phyloP scores from a whole-genome alignment of 2,113 vertebrate species.

The Oryzias curvinotus region DNA sequence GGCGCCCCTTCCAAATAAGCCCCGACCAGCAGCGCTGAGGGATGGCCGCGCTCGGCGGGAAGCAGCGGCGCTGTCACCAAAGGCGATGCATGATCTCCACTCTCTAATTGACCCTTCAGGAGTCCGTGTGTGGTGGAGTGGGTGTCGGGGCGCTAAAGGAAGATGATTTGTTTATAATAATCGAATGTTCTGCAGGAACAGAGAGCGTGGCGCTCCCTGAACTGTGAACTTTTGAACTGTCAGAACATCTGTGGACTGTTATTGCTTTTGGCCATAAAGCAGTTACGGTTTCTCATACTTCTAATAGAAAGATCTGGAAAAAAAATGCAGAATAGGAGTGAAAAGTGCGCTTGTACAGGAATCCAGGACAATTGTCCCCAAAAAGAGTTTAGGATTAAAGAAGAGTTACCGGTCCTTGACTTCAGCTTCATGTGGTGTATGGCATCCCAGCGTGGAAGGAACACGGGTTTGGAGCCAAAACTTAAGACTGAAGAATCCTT shows the following conservation, averaged over 20 bases:
- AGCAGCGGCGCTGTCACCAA: slow-evolving; percentile 29
- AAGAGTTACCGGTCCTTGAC: too few relatives aligned
- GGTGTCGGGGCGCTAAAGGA: not conserved
- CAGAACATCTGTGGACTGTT: not conserved
- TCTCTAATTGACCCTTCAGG: slow-evolving; percentile 57
- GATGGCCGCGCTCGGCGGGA: slow-evolving; percentile 17
- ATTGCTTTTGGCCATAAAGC: too few relatives aligned
- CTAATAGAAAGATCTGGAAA: not conserved
- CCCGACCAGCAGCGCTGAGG: slow-evolving; percentile 45
- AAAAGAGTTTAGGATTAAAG: not conserved
- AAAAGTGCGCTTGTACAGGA: not conserved
- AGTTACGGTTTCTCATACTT: too few relatives aligned
- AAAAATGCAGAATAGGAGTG: not conserved
- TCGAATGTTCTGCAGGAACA: slow-evolving; percentile 17
- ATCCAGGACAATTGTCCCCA: not conserved
- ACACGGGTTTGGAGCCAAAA: too few relatives aligned
- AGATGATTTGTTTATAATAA: slow-evolving; percentile 19
- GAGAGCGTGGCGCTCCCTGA: not conserved
- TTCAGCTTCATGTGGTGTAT: too few relatives aligned
- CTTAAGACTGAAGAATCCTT: too few relatives aligned
- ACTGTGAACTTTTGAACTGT: slow-evolving; percentile 40
- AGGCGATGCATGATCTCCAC: slow-evolving; percentile 36
- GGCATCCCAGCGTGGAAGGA: too few relatives aligned
- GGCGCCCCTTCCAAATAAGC: slow-evolving; percentile 33
- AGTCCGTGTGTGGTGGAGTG: slow-evolving; percentile 16